These are phyloP conservation scores for Urechis unicinctus DNA, from an alignment of 2,888 invertebrate genomes.

Conservation along the genomic window DNA sequence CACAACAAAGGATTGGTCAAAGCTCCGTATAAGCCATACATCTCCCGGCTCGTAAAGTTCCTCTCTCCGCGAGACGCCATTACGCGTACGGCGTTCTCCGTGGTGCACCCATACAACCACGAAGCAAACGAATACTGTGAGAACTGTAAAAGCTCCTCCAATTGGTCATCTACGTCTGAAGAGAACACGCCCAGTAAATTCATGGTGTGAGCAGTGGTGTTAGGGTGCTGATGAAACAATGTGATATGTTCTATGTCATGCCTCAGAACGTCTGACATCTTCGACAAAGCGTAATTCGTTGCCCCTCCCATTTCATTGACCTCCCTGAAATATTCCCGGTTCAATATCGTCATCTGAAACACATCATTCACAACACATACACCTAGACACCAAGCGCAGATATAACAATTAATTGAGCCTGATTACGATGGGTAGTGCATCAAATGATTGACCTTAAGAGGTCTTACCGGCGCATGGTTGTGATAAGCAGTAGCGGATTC, in stretches of 20 bases:
- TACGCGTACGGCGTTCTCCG: conserved; percentile 2
- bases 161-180: not conserved
- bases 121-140: conserved; percentile 6
- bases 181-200: not conserved
- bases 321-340: conserved; percentile 6
- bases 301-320: conserved; percentile 4
- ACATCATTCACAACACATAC: too few relatives aligned
- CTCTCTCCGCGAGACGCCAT: not conserved
- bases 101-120: conserved; percentile 5
- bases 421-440: too few relatives aligned
- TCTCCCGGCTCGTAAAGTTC: conserved; percentile 12
- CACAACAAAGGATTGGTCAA: conserved; percentile 3
- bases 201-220: not conserved
- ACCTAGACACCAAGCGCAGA: too few relatives aligned
- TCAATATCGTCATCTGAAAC: conserved; percentile 10
- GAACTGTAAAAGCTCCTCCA: not conserved
- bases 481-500: too few relatives aligned
- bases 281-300: conserved; percentile 5
- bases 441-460: too few relatives aligned
- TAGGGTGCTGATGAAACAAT: not conserved
- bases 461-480: too few relatives aligned
- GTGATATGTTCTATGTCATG: conserved; percentile 3
- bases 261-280: not conserved
- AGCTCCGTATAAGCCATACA: conserved; percentile 10
- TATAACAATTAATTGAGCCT: too few relatives aligned